Conservation (phyloP, 1,140 invertebrate species). For the Atta texana region DNA sequence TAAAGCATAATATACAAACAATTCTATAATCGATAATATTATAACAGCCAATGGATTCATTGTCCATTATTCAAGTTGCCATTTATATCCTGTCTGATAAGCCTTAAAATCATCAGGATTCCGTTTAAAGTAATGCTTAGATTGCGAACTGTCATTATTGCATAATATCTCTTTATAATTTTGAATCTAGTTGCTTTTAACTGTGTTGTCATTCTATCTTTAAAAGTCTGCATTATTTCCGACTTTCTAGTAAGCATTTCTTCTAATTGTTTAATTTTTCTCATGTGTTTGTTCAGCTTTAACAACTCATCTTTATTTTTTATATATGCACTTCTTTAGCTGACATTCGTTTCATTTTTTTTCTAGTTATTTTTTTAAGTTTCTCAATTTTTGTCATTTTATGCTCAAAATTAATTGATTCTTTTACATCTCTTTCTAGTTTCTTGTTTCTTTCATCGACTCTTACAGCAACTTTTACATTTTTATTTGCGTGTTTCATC, state of each 20-base stretch:
- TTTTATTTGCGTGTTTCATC: background rate
- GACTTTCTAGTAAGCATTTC: conserved; percentile 72
- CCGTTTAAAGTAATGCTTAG: conserved; percentile 90
- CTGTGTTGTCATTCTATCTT: conserved; percentile 86
- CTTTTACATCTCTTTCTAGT: conserved; percentile 1
- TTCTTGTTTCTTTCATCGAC: background rate
- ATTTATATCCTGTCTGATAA: conserved; percentile 95
- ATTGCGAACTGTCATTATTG: conserved; percentile 90
- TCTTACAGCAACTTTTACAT: background rate
- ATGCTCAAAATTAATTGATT: background rate
- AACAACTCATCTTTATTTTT: conserved; percentile 40
- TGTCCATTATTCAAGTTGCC: conserved; percentile 93
- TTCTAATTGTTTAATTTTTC: conserved; percentile 74
- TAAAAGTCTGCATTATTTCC: conserved; percentile 79
- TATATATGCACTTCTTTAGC: background rate
- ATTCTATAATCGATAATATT: conserved; percentile 91
- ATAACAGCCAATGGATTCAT: conserved; percentile 96
- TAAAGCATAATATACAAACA: conserved; percentile 79
- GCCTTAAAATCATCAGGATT: conserved; percentile 93
- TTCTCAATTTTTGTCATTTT: conserved; percentile 22
- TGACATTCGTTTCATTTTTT: conserved; percentile 53
- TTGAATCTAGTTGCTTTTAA: conserved; percentile 61
- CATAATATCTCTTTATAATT: conserved; percentile 91
- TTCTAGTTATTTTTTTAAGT: conserved; percentile 17
- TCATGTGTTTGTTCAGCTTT: conserved; percentile 67